Evolutionary conservation across 2,113 vertebrate species (phyloP).

Genomic region (Aptenodytes forsteri): DNA sequence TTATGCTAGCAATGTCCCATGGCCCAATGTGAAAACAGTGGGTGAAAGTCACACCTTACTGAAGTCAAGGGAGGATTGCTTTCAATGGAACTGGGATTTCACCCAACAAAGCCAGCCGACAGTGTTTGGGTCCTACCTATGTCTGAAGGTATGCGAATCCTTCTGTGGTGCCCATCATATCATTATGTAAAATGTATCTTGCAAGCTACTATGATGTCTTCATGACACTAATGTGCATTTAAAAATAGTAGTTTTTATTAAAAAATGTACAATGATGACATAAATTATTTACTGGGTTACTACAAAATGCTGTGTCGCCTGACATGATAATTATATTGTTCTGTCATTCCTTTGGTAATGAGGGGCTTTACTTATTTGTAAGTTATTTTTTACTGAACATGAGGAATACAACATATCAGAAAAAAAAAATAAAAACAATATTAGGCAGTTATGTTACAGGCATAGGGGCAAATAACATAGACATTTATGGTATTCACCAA

Average conservation of each 20-base stretch:
- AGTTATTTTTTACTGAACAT: not conserved
- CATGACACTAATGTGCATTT: not conserved
- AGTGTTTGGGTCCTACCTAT: not conserved
- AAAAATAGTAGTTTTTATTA: conserved; percentile 16
- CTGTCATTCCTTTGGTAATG: conserved; percentile 6
- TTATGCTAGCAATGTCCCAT: not conserved
- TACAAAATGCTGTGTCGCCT: not conserved
- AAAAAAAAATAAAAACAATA: not conserved
- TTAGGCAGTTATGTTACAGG: not conserved
- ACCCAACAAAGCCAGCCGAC: not conserved
- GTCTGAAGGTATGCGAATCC: not conserved
- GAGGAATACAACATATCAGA: not conserved
- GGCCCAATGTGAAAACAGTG: not conserved
- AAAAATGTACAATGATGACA: not conserved
- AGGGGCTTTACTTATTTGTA: conserved; percentile 1
- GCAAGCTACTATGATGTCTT: not conserved
- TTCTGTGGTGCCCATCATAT: not conserved
- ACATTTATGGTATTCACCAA: not conserved
- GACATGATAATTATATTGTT: conserved; percentile 23
- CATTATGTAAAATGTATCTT: not conserved
- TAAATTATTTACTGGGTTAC: conserved; percentile 16
- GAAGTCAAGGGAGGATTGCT: not conserved
- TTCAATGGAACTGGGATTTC: not conserved
- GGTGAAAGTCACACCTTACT: not conserved
- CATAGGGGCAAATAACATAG: not conserved